Percentiles rank a stretch among this genome's conserved stretches.
These are phyloP conservation scores for Drosophila villosipedis DNA, from an alignment of 2,888 invertebrate species.

Conservation along the genomic window DNA sequence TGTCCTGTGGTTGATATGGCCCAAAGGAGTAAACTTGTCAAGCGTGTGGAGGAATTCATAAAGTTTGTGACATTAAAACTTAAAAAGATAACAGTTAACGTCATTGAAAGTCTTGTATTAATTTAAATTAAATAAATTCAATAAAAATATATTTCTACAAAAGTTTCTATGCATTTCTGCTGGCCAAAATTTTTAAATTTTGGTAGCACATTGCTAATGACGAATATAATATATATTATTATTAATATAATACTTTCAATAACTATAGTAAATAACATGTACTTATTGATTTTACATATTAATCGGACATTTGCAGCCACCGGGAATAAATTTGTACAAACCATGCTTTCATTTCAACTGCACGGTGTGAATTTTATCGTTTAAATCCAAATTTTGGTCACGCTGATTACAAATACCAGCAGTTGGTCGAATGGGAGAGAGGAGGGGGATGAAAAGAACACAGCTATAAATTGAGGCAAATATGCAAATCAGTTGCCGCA, in stretches of 20 bases:
- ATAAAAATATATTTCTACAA: not conserved
- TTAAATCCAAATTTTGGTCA: slow-evolving; percentile 56
- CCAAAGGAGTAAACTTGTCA: not conserved
- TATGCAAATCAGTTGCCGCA: slow-evolving; percentile 74
- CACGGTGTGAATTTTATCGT: slow-evolving; percentile 35
- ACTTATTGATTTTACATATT: slow-evolving; percentile 1
- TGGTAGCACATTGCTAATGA: not conserved
- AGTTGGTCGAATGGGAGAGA: not conserved
- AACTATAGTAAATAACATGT: not conserved
- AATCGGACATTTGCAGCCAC: slow-evolving; percentile 1
- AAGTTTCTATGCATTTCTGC: not conserved
- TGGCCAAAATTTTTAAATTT: not conserved
- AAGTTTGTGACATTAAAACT: not conserved
- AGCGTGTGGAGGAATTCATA: not conserved
- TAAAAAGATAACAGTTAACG: not conserved
- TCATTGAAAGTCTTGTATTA: not conserved
- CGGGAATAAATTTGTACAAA: not conserved
- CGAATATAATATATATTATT: not conserved
- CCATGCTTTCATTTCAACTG: slow-evolving; percentile 14
- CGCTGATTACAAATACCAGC: slow-evolving; percentile 57
- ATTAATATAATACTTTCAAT: not conserved
- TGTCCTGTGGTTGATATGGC: slow-evolving; percentile 5
- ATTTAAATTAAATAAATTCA: not conserved
- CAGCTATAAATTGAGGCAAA: slow-evolving; percentile 59
- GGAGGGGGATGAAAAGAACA: slow-evolving; percentile 10